A percentile compares a stretch with the other conserved stretches of the same genome.
phyloP scores from a whole-genome alignment of 2,797 vertebrate species.

The Glyptemys insculpta region DNA sequence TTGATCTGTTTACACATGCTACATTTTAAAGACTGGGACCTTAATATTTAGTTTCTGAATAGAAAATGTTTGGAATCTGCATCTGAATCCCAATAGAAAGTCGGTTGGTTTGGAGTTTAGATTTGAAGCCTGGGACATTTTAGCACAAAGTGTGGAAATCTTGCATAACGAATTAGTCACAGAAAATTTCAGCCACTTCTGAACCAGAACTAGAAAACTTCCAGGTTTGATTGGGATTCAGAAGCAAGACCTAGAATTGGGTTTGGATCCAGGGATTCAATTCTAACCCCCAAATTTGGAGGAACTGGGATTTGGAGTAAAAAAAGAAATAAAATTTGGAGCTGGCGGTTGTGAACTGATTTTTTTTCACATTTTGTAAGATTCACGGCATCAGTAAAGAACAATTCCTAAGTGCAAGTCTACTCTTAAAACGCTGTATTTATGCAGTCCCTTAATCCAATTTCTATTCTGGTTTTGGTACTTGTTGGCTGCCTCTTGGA shows the following conservation, averaged over 20 bases:
- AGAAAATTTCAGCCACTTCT: background rate
- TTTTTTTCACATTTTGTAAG: no score
- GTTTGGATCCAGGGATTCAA: background rate
- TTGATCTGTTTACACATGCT: rapidly evolving
- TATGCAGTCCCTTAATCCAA: rapidly evolving
- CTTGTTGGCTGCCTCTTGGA: background rate
- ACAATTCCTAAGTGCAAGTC: no score
- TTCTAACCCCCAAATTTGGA: background rate
- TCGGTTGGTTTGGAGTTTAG: background rate
- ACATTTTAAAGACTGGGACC: rapidly evolving
- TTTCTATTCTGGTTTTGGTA: background rate
- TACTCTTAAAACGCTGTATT: background rate
- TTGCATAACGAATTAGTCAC: background rate
- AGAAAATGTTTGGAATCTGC: background rate
- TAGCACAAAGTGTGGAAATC: background rate
- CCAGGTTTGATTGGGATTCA: background rate
- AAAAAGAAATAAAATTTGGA: no score
- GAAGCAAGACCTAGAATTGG: background rate
- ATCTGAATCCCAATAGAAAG: background rate
- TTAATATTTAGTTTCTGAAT: rapidly evolving
- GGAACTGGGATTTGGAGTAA: no score
- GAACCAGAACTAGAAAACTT: background rate
- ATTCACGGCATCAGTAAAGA: no score
- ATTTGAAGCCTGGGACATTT: background rate
- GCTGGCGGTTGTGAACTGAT: no score